Percentiles rank a stretch among this genome's conserved stretches.
These are phyloP conservation scores for Cabera pusaria DNA, from an alignment of 2,888 invertebrate species.

Conservation along the genomic window DNA sequence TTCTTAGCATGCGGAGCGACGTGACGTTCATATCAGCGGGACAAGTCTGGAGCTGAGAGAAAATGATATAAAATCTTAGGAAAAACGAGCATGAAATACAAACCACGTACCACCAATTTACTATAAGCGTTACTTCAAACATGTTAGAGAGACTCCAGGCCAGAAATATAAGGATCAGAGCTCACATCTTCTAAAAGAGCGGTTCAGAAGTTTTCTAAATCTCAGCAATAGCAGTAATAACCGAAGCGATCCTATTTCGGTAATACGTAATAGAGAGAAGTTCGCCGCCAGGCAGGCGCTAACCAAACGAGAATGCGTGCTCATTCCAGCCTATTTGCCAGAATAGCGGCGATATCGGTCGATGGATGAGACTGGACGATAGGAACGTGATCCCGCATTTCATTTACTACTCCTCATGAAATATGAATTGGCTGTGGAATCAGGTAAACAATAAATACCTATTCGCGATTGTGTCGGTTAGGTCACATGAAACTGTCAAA, in stretches of 20 bases:
- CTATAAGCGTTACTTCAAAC: conserved; percentile 11
- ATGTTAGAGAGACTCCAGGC: conserved; percentile 10
- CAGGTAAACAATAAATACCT: conserved; percentile 24
- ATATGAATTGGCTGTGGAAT: conserved; percentile 34
- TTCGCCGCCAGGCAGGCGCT: conserved; percentile 68
- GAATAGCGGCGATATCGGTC: conserved; percentile 56
- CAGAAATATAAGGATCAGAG: conserved; percentile 27
- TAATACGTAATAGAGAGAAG: conserved; percentile 61
- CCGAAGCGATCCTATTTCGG: conserved; percentile 61
- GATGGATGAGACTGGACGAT: conserved; percentile 52
- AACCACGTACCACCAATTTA: conserved; percentile 30
- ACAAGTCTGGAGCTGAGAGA: conserved; percentile 36
- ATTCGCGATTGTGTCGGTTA: conserved; percentile 7
- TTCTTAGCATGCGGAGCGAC: conserved; percentile 50
- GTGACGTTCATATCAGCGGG: conserved; percentile 51
- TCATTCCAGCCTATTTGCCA: conserved; percentile 60
- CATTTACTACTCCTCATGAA: conserved; percentile 49
- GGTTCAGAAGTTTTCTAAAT: conserved; percentile 47
- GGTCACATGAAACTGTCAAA: conserved; percentile 22
- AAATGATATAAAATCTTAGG: conserved; percentile 37
- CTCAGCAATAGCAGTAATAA: conserved; percentile 55
- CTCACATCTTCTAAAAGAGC: conserved; percentile 25
- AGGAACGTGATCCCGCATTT: conserved; percentile 62
- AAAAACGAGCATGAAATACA: conserved; percentile 28
- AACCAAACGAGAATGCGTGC: conserved; percentile 51